Evolutionary conservation across 2,797 vertebrate genomes (phyloP), one percentile per base, ranked within the genome.

Genomic region (Euphonia xanthogaster): DNA sequence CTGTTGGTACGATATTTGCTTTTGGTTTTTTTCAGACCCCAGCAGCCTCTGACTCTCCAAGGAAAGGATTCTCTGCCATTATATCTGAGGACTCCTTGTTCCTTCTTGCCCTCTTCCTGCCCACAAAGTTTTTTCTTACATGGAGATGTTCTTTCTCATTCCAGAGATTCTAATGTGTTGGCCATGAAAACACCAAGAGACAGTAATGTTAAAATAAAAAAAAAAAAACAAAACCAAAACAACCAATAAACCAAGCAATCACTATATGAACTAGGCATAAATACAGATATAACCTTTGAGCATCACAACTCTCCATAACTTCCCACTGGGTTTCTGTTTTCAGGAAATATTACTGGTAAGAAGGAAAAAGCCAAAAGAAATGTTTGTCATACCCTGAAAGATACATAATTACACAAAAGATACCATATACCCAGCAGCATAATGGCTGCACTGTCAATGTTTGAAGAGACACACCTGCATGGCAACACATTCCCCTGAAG

Each of bases 11-110:
- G 78, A 35, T 14, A 54, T 54, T 54, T 62, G 28, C 7, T 82
- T 15, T 62, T 54, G 40, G 0, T 1, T 61, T 84, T 84, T 84
- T 17, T 1, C 0, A 1, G 3, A 6, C 47, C 24, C 2, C 12
- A 57, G 12, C 62, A 15, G 12, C 42, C 23, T 54, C 31, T 88
- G n/a, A 65, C 10, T 44, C 18, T 12, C 5, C 14, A 44, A 42
- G 25, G 23, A 50, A 80, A 74, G 17, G 45, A 53, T 4, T 48
- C 2, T 47, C 30, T 89, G 3, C 9, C 8, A 19, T 74, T 66
- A 48, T 1, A 16, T 61, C 14, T 55, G 23, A 48, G 68, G 25
- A 79, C 3, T 76, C 8, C 31, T 63, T 77, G 4, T 31, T 63
- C 42, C 11, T 82, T 72, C n/a, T 81, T 65, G 50, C 21, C 6